Conservation (phyloP, 2,888 invertebrate species). For the Pasiphila rectangulata region DNA sequence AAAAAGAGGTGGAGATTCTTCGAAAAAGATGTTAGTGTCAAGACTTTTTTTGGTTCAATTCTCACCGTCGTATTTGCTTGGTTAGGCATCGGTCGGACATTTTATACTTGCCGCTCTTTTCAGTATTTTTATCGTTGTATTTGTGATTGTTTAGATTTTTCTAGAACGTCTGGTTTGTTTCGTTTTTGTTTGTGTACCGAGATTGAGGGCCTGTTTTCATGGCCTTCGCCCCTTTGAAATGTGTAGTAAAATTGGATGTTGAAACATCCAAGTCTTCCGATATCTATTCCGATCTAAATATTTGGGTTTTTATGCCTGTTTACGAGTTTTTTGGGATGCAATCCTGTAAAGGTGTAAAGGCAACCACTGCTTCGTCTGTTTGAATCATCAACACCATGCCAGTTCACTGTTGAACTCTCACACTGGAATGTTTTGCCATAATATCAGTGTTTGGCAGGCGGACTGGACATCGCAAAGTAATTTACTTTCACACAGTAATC, state of each 20-base stretch:
- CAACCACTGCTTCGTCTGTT: no score
- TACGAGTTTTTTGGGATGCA: neutral
- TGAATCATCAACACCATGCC: no score
- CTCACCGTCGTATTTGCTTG: slow-evolving; percentile 47
- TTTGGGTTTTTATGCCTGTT: neutral
- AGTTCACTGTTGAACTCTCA: no score
- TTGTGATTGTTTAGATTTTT: slow-evolving; percentile 32
- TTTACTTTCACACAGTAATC: no score
- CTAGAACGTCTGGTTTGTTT: slow-evolving; percentile 33
- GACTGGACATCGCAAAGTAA: no score
- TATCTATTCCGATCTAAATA: neutral
- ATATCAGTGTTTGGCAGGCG: no score
- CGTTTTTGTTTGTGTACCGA: slow-evolving; percentile 25
- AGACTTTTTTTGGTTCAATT: slow-evolving; percentile 37
- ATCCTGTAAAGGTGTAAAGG: no score
- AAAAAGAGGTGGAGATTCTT: no score
- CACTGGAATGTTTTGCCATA: no score
- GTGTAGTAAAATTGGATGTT: slow-evolving; percentile 2
- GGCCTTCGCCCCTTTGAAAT: slow-evolving; percentile 19
- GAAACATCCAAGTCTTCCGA: neutral
- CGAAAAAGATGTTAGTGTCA: no score
- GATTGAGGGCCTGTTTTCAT: slow-evolving; percentile 29
- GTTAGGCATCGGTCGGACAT: slow-evolving; percentile 42
- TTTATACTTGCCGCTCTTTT: slow-evolving; percentile 40
- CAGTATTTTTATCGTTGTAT: slow-evolving; percentile 28